phyloP scores from a whole-genome alignment of 1,140 invertebrate species.

The Platyscapa corneri region DNA sequence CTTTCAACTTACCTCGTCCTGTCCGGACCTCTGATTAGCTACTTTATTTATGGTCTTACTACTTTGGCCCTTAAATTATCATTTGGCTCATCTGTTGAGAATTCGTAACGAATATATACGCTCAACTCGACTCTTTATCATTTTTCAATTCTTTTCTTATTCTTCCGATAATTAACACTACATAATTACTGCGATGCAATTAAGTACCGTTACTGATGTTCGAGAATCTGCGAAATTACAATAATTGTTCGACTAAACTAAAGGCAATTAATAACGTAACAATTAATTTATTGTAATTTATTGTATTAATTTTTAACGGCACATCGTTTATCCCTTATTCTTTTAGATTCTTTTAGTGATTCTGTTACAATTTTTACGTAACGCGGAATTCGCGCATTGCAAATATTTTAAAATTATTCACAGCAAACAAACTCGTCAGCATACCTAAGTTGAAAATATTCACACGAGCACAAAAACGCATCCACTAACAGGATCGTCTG shows the following conservation, averaged over 20 bases:
- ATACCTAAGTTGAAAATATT: background rate
- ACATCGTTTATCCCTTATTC: too few relatives aligned
- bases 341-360: too few relatives aligned
- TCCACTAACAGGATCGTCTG: background rate
- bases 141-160: constrained; percentile 7
- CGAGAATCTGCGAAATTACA: background rate
- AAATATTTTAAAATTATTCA: too few relatives aligned
- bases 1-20: constrained; percentile 16
- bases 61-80: constrained; percentile 27
- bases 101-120: background rate
- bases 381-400: too few relatives aligned
- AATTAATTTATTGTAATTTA: too few relatives aligned
- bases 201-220: constrained; percentile 5
- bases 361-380: too few relatives aligned
- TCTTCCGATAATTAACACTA: background rate
- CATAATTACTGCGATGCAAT: constrained; percentile 19
- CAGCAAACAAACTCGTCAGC: too few relatives aligned
- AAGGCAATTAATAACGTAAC: background rate
- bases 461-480: background rate
- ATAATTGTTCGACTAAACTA: background rate
- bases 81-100: constrained; percentile 18
- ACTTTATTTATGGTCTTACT: constrained; percentile 45
- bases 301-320: too few relatives aligned
- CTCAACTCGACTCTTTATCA: background rate
- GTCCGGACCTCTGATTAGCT: constrained; percentile 34